Base-by-base conservation (phyloP, 2,797 vertebrate species). In the Tapirus indicus region DNA sequence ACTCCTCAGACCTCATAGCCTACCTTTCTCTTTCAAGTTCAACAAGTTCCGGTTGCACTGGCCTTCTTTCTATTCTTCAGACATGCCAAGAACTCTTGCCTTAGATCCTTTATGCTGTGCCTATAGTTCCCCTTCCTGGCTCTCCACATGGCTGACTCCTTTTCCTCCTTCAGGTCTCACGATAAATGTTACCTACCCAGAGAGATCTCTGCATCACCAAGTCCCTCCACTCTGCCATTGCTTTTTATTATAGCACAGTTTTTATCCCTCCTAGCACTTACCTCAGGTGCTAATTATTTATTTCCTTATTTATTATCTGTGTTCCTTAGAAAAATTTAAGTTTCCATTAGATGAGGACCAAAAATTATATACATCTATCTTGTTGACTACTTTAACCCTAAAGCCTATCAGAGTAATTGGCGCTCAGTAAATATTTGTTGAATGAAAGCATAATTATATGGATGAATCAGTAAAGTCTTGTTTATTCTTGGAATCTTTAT, bases 401-500 rank as follows among this genome's bases (percentile, higher is more conserved):
- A 64, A 35, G 74, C 6, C 25, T 88, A 58, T 56, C 66, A 62
- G 72, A 88, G 27, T 72, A 91, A 91, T 20, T 44, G 47, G 6
- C 2, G 0, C 27, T 88, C 9, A 79, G 13, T 41, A 91, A 89
- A 47, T 84, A 90, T 66, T 94, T 96, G 7, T 64, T 69, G 38
- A 92, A 68, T 74, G 27, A 82, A 95, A 88, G 9, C 27, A 2
- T 86, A 82, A 85, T 52, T 94, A 82, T 25, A 68, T 87, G 25
- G 35, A 82, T 89, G 41, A 32, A 83, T 75, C 49, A 71, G 58
- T n/a, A 16, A 82, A 83, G 49, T 0, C 6, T 80, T 72, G 23
- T 64, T 91, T 62, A 96, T 75, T 85, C 41, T 77, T 94, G 87
- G 86, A 94, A 79, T 5, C n/a, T 2, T 83, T 97, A 49, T 86